phyloP scores from a whole-genome alignment of 2,888 invertebrate genomes.

The Monopis laevigella region DNA sequence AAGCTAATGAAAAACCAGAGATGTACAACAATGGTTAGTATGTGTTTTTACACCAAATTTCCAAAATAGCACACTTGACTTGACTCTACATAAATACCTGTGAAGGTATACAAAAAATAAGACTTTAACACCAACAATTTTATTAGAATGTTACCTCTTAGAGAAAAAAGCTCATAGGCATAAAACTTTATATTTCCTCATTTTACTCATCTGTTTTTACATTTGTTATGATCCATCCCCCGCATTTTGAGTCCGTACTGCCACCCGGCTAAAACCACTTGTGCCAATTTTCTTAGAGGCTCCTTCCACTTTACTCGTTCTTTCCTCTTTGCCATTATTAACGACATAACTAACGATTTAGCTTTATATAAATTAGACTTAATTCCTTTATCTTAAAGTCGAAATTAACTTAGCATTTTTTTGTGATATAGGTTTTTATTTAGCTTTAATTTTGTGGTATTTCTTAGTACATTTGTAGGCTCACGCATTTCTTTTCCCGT shows the following conservation, averaged over 20 bases:
- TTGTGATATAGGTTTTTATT: neutral
- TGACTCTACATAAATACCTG: too few relatives aligned
- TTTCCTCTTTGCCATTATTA: slow-evolving; percentile 34
- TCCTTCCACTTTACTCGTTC: slow-evolving; percentile 63
- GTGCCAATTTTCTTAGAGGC: slow-evolving; percentile 66
- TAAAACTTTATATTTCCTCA: neutral
- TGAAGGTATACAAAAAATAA: too few relatives aligned
- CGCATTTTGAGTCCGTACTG: slow-evolving; percentile 30
- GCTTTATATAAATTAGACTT: slow-evolving; percentile 8
- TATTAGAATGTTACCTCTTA: neutral
- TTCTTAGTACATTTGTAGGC: slow-evolving; percentile 51
- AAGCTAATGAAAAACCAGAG: too few relatives aligned
- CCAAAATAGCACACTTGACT: too few relatives aligned
- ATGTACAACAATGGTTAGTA: too few relatives aligned
- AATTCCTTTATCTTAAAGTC: slow-evolving; percentile 5
- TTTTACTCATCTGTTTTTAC: neutral
- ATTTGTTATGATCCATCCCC: slow-evolving; percentile 21
- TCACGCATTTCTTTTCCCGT: slow-evolving; percentile 52
- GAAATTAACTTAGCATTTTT: slow-evolving; percentile 3
- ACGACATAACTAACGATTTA: slow-evolving; percentile 26
- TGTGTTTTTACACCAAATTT: too few relatives aligned
- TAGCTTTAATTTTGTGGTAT: slow-evolving; percentile 23
- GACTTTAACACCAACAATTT: neutral
- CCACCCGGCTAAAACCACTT: slow-evolving; percentile 62
- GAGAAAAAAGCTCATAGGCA: neutral